These are phyloP conservation scores for Iguana delicatissima DNA, from an alignment of 2,797 vertebrate genomes.

Conservation along the genomic window DNA sequence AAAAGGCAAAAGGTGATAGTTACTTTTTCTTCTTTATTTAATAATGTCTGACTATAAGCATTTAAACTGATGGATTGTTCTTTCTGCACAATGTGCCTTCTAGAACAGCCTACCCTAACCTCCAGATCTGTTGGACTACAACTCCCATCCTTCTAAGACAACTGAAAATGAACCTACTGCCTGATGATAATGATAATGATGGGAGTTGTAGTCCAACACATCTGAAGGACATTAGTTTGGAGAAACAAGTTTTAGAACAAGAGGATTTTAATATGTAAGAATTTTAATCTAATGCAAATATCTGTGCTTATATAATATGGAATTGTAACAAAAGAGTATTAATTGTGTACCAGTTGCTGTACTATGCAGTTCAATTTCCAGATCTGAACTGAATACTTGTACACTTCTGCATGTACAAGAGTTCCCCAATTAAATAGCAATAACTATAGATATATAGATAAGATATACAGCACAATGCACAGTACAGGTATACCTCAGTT, in stretches of 20 bases:
- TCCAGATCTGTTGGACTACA: neutral
- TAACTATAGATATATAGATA: too few relatives aligned
- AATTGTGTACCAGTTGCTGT: neutral
- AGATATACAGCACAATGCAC: too few relatives aligned
- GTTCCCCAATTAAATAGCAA: too few relatives aligned
- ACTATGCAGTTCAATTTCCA: neutral
- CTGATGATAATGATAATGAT: neutral
- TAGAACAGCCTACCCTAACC: neutral
- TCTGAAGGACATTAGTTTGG: neutral
- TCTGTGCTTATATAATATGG: neutral
- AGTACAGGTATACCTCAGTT: too few relatives aligned
- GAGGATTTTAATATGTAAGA: neutral
- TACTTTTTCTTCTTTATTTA: conserved; percentile 38
- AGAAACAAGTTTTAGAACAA: neutral
- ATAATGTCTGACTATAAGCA: neutral
- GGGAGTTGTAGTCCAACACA: neutral
- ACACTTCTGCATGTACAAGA: neutral
- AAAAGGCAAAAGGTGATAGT: conserved; percentile 48
- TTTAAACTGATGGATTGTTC: neutral
- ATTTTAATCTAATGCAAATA: neutral
- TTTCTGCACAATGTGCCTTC: too few relatives aligned
- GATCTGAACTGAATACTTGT: neutral
- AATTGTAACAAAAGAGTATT: neutral
- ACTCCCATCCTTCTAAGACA: neutral
- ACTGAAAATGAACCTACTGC: too few relatives aligned